phyloP scores from a whole-genome alignment of 1,140 invertebrate species.

The Matsumurasca onukii region DNA sequence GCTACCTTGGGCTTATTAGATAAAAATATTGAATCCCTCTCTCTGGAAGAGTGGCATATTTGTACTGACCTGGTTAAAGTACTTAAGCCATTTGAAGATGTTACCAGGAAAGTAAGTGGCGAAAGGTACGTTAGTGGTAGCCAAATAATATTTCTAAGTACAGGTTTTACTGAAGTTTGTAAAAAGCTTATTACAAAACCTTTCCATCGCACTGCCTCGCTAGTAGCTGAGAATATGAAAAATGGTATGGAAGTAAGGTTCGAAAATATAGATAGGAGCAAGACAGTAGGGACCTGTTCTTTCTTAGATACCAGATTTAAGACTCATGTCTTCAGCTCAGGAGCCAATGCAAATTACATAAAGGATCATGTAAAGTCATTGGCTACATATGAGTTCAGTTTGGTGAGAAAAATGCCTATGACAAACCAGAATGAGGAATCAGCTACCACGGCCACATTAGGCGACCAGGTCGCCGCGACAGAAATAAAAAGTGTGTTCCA shows the following conservation, averaged over 20 bases:
- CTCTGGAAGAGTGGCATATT: conserved; percentile 18
- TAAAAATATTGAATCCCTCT: conserved; percentile 3
- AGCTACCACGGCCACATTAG: too few species aligned
- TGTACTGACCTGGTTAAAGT: neutral
- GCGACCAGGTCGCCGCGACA: too few species aligned
- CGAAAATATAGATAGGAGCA: neutral
- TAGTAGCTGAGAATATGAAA: neutral
- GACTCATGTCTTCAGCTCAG: too few species aligned
- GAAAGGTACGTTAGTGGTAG: conserved; percentile 9
- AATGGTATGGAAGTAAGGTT: neutral
- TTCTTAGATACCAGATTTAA: too few species aligned
- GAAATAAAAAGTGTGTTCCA: too few species aligned
- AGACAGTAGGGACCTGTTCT: too few species aligned
- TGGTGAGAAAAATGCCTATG: too few species aligned
- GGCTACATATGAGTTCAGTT: too few species aligned
- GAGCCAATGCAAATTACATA: too few species aligned
- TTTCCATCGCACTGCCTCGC: neutral
- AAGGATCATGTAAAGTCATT: too few species aligned
- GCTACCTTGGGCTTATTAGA: conserved; percentile 8
- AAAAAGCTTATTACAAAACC: neutral
- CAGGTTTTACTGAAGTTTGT: neutral
- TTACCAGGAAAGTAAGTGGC: neutral
- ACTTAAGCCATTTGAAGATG: conserved; percentile 15
- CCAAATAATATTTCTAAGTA: neutral
- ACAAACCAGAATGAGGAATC: too few species aligned